A percentile compares a stretch with the other conserved stretches of the same genome.
Evolutionary conservation across 2,797 vertebrate species (phyloP).

Genomic region (Acomys russatus): DNA sequence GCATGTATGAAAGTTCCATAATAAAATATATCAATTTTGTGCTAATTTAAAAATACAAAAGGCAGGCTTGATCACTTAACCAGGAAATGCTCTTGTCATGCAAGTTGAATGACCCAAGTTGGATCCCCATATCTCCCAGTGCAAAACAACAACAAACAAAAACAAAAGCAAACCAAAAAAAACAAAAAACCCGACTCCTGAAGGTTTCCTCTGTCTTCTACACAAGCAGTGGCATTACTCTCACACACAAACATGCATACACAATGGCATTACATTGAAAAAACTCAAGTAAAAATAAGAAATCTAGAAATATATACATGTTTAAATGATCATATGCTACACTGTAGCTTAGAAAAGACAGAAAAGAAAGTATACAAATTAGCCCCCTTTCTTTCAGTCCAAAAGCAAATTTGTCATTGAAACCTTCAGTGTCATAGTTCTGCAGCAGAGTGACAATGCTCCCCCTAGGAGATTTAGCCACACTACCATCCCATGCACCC

Average conservation of each 20-base stretch:
- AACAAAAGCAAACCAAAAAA: too few relatives aligned
- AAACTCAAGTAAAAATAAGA: background rate
- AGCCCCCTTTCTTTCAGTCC: background rate
- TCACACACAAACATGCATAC: background rate
- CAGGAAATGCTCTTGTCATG: background rate
- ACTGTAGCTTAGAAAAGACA: background rate
- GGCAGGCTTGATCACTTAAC: too few relatives aligned
- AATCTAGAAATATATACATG: background rate
- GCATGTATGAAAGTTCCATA: background rate
- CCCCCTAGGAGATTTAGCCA: background rate
- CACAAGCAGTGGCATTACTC: background rate
- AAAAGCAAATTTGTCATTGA: conserved; percentile 14
- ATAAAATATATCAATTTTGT: too few relatives aligned
- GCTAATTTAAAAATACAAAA: background rate
- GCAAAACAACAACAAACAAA: background rate
- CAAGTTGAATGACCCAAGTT: background rate
- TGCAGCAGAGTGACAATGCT: background rate
- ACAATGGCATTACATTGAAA: background rate
- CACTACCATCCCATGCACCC: background rate
- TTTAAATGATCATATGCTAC: background rate
- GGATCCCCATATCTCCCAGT: background rate
- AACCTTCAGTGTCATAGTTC: background rate
- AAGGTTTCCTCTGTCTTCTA: background rate
- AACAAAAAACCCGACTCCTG: background rate
- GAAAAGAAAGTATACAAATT: background rate